phyloP scores from a whole-genome alignment of 2,113 vertebrate species.

The Elgaria multicarinata region DNA sequence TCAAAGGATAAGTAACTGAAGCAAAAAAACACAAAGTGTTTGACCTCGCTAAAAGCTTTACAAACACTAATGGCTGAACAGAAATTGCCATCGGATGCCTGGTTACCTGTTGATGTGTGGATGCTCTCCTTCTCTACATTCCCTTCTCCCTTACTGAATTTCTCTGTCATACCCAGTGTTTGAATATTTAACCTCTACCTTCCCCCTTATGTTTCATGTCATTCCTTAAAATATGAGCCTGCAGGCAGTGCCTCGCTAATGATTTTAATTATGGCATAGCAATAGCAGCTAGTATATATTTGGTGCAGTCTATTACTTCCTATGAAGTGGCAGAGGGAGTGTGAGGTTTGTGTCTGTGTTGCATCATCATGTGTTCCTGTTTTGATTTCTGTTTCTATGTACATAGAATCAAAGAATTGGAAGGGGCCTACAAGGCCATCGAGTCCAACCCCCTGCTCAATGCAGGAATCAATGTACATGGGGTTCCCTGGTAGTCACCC shows the following conservation, averaged over 20 bases:
- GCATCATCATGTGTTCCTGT: not conserved
- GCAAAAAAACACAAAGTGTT: not conserved
- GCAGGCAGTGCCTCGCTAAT: not conserved
- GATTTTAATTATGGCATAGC: not conserved
- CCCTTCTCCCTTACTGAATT: not conserved
- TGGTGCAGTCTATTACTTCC: not conserved
- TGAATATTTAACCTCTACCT: not conserved
- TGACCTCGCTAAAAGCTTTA: slow-evolving; percentile 2
- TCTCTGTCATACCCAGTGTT: not conserved
- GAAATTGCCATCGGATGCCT: not conserved
- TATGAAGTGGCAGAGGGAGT: not conserved
- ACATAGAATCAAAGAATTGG: too few species aligned
- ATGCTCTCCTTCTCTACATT: not conserved
- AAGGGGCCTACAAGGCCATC: too few species aligned
- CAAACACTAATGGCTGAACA: not conserved
- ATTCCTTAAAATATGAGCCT: not conserved
- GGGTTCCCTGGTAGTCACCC: too few species aligned
- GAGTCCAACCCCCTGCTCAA: too few species aligned
- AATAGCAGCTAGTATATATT: not conserved
- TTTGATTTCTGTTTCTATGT: not conserved
- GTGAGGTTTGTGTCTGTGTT: not conserved
- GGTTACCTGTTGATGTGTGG: not conserved
- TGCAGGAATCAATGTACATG: too few species aligned
- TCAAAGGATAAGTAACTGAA: slow-evolving; percentile 3
- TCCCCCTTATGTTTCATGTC: not conserved